Evolutionary conservation across 1,140 invertebrate genomes (phyloP), one percentile per base, ranked within the genome.

Genomic region (Zaprionus nigranus): DNA sequence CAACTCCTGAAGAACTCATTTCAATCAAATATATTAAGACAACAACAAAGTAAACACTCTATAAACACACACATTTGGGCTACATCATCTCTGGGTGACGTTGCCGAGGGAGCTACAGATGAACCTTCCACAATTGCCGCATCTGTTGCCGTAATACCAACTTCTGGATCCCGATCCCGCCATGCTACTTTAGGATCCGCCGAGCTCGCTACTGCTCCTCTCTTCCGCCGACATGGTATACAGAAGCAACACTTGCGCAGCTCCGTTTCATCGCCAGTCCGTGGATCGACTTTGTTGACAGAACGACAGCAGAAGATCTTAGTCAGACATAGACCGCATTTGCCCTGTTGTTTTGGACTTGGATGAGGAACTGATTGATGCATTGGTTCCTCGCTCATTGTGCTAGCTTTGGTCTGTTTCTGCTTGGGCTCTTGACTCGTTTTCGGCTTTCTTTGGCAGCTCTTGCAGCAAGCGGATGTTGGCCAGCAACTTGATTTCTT

Each of bases 301-400:
- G 88, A 83, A 5, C 92, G 88, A 75, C 92, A 93, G 56, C 92
- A 93, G 53, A 93, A 92, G 2, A 93, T 63, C 67, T 92, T 93
- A 46, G 86, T 73, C 67, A 91, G 56, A 54, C 92, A 93, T 20
- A 91, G 66, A 20, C 83, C 83, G 51, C 92, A 92, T 54, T 87
- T 90, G 38, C 79, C 61, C 62, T 76, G 71, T 58, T 71, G 65
- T 51, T 61, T 51, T 73, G 77, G 61, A 77, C 67, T 43, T 56
- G 75, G 72, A 46, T 69, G 22, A 64, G 5, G 15, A 5, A 51
- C 17, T 54, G 75, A 36, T 66, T 85, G 74, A 54, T 79, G 58
- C 63, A 66, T 82, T 69, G 76, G 40, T n/a, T 63, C 58, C 53
- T 53, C 75, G 22, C 38, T 77, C 65, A 78, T 79, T 13, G 46